These are phyloP conservation scores for Myxocyprinus asiaticus DNA, from an alignment of 2,113 vertebrate genomes.

Conservation along the genomic window DNA sequence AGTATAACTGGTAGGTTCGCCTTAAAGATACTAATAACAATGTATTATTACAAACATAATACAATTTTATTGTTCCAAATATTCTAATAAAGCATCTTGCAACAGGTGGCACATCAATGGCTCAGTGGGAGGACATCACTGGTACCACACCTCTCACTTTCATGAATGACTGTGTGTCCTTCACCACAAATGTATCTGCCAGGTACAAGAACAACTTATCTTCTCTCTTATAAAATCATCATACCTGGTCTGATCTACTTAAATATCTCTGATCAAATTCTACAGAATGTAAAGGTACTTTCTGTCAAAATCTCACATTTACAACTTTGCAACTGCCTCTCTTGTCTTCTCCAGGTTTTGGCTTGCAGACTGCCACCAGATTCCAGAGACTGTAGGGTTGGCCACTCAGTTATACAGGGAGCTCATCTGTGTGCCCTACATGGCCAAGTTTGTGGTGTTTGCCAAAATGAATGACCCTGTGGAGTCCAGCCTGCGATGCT, in stretches of 20 bases:
- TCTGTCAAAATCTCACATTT: too few species aligned
- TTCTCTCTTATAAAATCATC: background rate
- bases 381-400: slow-evolving; percentile 92
- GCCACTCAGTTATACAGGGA: slow-evolving; percentile 95
- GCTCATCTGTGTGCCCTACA: slow-evolving; percentile 96
- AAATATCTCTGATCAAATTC: background rate
- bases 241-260: too few species aligned
- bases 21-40: background rate
- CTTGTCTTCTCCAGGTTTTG: slow-evolving; percentile 80
- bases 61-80: too few species aligned
- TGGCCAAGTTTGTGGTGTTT: slow-evolving; percentile 99
- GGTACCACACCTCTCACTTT: slow-evolving; percentile 96
- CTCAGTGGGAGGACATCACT: slow-evolving; percentile 99
- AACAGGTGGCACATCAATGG: slow-evolving; percentile 92
- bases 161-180: slow-evolving; percentile 91
- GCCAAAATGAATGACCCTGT: slow-evolving; percentile 96
- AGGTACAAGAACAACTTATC: slow-evolving; percentile 57
- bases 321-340: too few species aligned
- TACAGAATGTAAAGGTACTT: too few species aligned
- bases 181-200: slow-evolving; percentile 96
- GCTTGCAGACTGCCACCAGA: slow-evolving; percentile 97
- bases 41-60: too few species aligned
- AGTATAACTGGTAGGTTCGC: slow-evolving; percentile 92
- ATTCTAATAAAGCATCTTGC: background rate
- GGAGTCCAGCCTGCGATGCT: slow-evolving; percentile 92